Percentiles rank a stretch among this genome's conserved stretches.
Evolutionary conservation across 2,888 invertebrate species (phyloP).

Genomic region (Cyrtodaria siliqua): DNA sequence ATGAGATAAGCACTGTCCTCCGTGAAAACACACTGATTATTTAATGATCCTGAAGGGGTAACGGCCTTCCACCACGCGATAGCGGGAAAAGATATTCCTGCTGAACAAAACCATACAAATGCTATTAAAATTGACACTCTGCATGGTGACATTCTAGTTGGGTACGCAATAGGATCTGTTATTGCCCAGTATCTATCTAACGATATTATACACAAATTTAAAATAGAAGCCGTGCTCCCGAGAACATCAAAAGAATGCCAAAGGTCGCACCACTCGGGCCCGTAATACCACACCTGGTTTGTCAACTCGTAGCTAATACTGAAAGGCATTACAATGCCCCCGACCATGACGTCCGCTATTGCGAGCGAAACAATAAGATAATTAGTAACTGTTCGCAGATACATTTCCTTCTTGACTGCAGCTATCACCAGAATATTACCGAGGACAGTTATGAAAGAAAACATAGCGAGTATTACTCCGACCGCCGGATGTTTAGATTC

Average conservation of each 20-base stretch:
- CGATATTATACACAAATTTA: conserved; percentile 98
- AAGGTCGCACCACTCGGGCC: conserved; percentile 98
- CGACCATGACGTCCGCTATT: conserved; percentile 98
- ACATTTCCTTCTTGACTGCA: conserved; percentile 96
- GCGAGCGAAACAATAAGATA: conserved; percentile 99
- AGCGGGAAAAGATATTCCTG: conserved; percentile 98
- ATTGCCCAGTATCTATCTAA: conserved; percentile 99
- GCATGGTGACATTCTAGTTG: conserved; percentile 96
- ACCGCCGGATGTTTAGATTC: conserved; percentile 76
- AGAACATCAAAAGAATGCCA: conserved; percentile 99
- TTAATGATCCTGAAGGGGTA: conserved; percentile 76
- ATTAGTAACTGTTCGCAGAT: conserved; percentile 98
- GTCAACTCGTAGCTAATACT: conserved; percentile 82
- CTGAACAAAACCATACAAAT: conserved; percentile 98
- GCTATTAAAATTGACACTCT: conserved; percentile 95
- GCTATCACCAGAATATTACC: conserved; percentile 98
- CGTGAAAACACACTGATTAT: conserved; percentile 93
- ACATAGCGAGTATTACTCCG: conserved; percentile 93
- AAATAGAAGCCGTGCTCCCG: conserved; percentile 98
- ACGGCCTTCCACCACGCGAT: conserved; percentile 90
- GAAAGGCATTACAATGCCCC: conserved; percentile 99
- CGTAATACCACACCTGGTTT: conserved; percentile 92
- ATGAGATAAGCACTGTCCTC: conserved; percentile 98
- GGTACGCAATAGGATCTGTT: conserved; percentile 99
- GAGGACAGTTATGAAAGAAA: conserved; percentile 96